phyloP scores from a whole-genome alignment of 2,888 invertebrate species.

The Parnassius smintheus region DNA sequence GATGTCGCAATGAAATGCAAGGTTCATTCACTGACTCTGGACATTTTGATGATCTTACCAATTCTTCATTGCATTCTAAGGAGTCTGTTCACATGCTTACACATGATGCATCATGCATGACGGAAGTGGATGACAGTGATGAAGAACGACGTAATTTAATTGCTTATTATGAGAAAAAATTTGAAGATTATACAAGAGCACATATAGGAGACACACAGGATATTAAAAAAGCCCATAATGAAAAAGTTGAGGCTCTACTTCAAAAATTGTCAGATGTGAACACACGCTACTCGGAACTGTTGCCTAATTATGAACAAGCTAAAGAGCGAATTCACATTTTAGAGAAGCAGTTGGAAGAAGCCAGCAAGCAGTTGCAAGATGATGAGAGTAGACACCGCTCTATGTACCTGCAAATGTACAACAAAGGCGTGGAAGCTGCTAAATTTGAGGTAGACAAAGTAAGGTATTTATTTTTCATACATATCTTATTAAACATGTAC shows the following conservation, averaged over 20 bases:
- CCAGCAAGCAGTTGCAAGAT: conserved; percentile 84
- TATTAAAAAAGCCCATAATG: conserved; percentile 89
- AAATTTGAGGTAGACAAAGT: conserved; percentile 87
- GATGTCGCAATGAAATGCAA: conserved; percentile 83
- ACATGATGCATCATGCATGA: conserved; percentile 79
- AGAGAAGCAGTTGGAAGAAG: conserved; percentile 87
- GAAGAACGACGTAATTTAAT: conserved; percentile 85
- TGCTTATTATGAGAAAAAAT: conserved; percentile 86
- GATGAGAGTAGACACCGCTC: conserved; percentile 88
- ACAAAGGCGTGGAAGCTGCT: conserved; percentile 90
- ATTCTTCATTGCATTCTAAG: conserved; percentile 88
- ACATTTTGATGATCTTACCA: conserved; percentile 90
- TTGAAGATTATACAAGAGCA: conserved; percentile 86
- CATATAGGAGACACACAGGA: conserved; percentile 85
- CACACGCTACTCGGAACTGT: conserved; percentile 88
- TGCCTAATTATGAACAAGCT: conserved; percentile 87
- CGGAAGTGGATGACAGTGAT: conserved; percentile 79
- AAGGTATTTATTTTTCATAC: conserved; percentile 33
- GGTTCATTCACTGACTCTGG: conserved; percentile 92
- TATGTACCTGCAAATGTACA: conserved; percentile 91
- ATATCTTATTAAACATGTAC: neutral
- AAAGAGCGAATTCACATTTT: conserved; percentile 86
- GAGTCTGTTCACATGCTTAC: conserved; percentile 83
- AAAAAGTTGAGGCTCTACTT: conserved; percentile 87
- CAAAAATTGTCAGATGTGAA: conserved; percentile 88